Evolutionary conservation across 2,888 invertebrate genomes (phyloP).

Genomic region (Marronus borbonicus): DNA sequence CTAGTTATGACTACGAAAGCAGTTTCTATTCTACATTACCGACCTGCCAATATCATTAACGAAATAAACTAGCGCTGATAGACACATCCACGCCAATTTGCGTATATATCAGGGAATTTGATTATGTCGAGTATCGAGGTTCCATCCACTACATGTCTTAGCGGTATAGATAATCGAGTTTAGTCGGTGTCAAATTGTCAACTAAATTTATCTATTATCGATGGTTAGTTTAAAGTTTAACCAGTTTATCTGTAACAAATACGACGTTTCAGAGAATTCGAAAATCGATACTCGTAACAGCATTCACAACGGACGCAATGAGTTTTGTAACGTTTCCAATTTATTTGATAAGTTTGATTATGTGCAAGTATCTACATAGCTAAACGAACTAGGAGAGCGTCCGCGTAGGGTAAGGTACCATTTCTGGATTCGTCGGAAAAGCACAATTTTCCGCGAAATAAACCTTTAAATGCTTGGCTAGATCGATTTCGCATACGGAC

Average conservation of each 20-base stretch:
- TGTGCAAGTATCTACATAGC: too few species aligned
- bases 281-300: too few species aligned
- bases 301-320: too few species aligned
- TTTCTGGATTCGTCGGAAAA: not conserved
- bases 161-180: constrained; percentile 4
- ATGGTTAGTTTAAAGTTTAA: constrained; percentile 20
- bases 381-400: too few species aligned
- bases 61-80: constrained; percentile 11
- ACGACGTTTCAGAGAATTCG: not conserved
- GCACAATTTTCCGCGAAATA: not conserved
- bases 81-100: constrained; percentile 26
- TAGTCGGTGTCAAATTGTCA: constrained; percentile 21
- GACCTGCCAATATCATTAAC: constrained; percentile 20
- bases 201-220: constrained; percentile 12
- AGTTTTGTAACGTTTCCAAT: too few species aligned
- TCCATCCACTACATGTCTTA: not conserved
- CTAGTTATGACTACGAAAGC: constrained; percentile 1
- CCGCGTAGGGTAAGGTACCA: too few species aligned
- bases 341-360: too few species aligned
- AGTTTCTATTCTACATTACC: constrained; percentile 18
- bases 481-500: not conserved
- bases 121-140: not conserved
- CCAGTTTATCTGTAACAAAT: constrained; percentile 2
- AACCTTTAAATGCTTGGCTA: not conserved
- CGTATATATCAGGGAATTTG: not conserved